phyloP scores from a whole-genome alignment of 2,797 vertebrate species.

The Ambastaia sidthimunki region DNA sequence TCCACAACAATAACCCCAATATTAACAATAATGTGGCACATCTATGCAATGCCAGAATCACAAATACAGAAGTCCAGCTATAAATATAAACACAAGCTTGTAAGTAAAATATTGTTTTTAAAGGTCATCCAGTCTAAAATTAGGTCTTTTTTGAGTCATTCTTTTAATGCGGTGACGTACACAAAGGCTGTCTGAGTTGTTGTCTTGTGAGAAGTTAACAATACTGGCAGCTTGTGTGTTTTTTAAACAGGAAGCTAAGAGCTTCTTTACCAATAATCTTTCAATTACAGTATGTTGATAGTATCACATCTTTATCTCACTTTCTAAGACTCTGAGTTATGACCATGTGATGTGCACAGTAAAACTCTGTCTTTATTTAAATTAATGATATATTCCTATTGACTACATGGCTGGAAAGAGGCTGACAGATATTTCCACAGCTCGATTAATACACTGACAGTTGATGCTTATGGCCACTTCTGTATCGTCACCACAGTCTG shows the following conservation, averaged over 20 bases:
- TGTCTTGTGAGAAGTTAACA: conserved; percentile 5
- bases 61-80: background rate
- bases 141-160: background rate
- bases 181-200: background rate
- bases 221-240: background rate
- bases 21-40: background rate
- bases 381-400: conserved; percentile 6
- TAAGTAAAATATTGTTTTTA: background rate
- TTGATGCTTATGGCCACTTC: background rate
- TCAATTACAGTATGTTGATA: background rate
- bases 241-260: conserved; percentile 35
- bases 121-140: background rate
- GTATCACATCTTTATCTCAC: background rate
- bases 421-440: conserved; percentile 15
- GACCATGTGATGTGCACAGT: background rate
- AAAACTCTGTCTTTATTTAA: background rate
- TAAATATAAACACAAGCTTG: background rate
- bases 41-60: background rate
- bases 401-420: background rate
- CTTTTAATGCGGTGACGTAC: background rate
- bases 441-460: conserved; percentile 23
- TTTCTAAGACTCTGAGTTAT: background rate
- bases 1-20: background rate
- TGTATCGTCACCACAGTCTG: background rate
- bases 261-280: conserved; percentile 7